Base-by-base conservation (phyloP, 2,113 vertebrate genomes). In the Gorsachius goisagi region DNA sequence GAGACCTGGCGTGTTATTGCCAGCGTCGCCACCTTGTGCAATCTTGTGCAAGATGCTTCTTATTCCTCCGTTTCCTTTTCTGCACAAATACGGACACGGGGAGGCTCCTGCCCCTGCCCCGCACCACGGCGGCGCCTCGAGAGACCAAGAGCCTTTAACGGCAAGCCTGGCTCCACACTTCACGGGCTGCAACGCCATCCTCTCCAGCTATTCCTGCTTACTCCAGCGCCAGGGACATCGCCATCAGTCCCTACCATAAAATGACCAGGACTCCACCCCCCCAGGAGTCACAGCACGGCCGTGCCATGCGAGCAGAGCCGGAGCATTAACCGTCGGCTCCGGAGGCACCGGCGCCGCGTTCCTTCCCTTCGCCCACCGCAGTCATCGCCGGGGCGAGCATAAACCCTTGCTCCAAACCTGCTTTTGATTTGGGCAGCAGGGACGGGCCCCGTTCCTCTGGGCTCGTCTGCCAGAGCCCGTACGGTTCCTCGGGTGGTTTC, bases 1-100 rank as follows among this genome's bases (percentile, higher is more conserved):
- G 55, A 53, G 67, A 35, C 67, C 77, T 62, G 81, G 81, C 28
- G 1, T 12, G 77, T 45, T 74, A 9, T 7, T 79, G 67, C 85
- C 89, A 75, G 81, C 94, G 56, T 56, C 73, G 49, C 80, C 37
- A 44, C 32, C 0, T 64, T 84, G 68, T 41, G 78, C 78, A 87
- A 67, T 20, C 73, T 12, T 14, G 15, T 28, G 79, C 32, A 11
- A 85, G 69, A 44, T 4, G 1, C 32, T 45, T 60, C 55, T 64
- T 11, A n/a, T 23, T 7, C 66, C 81, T 55, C 58, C 5, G 28
- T 45, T 67, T 35, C 86, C 78, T 59, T n/a, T 37, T 12, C 67
- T 52, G 55, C 66, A 50, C 0, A 0, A 33, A 33, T 2, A 37
- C 0, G 8, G 55, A 7, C 21, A 4, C 3, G 1, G 1, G 8